phyloP scores from a whole-genome alignment of 1,140 invertebrate genomes.

The Aculops lycopersici region DNA sequence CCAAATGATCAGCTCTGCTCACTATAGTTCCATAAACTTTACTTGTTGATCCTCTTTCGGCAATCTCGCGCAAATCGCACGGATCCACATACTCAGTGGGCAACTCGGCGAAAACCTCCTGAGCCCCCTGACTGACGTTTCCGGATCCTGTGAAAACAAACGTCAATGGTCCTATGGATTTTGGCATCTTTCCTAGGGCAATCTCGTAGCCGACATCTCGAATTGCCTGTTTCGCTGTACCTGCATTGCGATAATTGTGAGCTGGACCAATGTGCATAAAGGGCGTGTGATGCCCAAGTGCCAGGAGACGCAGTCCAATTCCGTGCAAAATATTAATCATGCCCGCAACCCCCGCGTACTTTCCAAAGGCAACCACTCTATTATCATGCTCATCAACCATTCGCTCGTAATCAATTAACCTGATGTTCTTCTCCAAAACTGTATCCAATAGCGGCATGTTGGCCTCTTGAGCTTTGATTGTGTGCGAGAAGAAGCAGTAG shows the following conservation, averaged over 20 bases:
- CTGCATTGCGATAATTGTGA: constrained; percentile 87
- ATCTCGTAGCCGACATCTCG: constrained; percentile 94
- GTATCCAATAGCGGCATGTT: constrained; percentile 93
- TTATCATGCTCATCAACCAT: constrained; percentile 57
- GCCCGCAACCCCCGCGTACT: constrained; percentile 89
- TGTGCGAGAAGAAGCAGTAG: constrained; percentile 95
- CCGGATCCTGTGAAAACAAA: constrained; percentile 82
- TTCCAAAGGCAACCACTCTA: constrained; percentile 85
- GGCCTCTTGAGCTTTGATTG: constrained; percentile 88
- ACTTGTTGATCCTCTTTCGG: constrained; percentile 68
- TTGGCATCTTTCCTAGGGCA: constrained; percentile 78
- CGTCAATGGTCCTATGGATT: constrained; percentile 79
- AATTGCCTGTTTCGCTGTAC: constrained; percentile 83
- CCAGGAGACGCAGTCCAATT: constrained; percentile 59
- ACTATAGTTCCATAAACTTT: constrained; percentile 82
- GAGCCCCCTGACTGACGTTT: constrained; percentile 28
- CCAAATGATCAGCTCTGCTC: constrained; percentile 57
- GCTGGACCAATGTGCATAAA: constrained; percentile 97
- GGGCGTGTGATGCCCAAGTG: constrained; percentile 87
- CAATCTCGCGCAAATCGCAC: constrained; percentile 68
- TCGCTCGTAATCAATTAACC: constrained; percentile 80
- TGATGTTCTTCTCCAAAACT: constrained; percentile 30
- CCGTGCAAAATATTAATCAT: constrained; percentile 97
- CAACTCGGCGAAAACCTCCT: constrained; percentile 85
- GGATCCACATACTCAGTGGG: constrained; percentile 90